Base-by-base conservation (phyloP, 1,140 invertebrate genomes). In the Halesus radiatus region DNA sequence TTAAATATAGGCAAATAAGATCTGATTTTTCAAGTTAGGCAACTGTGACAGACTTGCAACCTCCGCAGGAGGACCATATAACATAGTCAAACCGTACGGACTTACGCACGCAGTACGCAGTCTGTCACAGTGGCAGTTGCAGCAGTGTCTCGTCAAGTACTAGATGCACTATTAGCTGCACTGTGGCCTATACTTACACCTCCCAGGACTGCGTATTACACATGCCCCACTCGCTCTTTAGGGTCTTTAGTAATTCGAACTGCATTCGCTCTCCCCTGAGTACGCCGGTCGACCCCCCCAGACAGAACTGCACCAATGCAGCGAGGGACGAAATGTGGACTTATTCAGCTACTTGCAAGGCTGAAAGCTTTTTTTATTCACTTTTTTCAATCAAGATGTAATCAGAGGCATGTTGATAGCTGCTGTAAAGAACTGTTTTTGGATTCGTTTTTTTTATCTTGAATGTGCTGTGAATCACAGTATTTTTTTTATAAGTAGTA, bases 221-320 rank as follows among this genome's bases (percentile, higher is more conserved):
- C 68, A 72, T 72, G 68, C 68, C 68, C 68, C 68, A 53, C 68
- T 72, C 68, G 68, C 20, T 64, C 56, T 62, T 76, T 76, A 76
- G 74, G 68, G 50, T 64, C 56, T 62, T 76, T 76, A 76, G 74
- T 76, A 76, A 76, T 64, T 45, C 37, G 56, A 76, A 76, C 74
- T 76, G 58, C 74, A 76, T 50, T 76, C n/a, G n/a, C 50, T 58
- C n/a, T 76, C 74, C 74, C 74, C 74, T 26, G 58, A 64, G 74
- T 23, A 20, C 29, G 15, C 0, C 37, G 13, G 29, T 8, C 20
- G 68, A 72, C 68, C 68, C 68, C 68, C 68, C 68, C 45, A 22
- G 45, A 72, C 68, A 13, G 62, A 54, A 64, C 16, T 72, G 45
- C 45, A 53, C 68, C 68, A 22, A 23, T 50, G 29, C 29, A 66